These are phyloP conservation scores for Plectropomus leopardus DNA, from an alignment of 2,113 vertebrate genomes.

Conservation along the genomic window DNA sequence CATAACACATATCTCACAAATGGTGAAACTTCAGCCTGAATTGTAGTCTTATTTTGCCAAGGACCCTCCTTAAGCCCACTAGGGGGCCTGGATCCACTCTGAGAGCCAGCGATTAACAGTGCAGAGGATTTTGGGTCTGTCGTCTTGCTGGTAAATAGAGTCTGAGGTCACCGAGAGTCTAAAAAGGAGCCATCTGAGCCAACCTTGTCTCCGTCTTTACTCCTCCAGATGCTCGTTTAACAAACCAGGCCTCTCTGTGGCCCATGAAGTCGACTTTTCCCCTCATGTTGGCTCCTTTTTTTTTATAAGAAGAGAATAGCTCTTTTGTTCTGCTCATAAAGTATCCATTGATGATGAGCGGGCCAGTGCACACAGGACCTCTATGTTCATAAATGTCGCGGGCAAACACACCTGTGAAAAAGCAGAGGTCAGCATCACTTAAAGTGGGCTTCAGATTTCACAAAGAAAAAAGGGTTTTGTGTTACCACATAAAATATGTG, in stretches of 20 bases:
- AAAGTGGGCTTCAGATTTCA: slow-evolving; percentile 14
- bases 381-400: slow-evolving; percentile 65
- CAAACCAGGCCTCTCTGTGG: not conserved
- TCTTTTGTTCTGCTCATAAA: slow-evolving; percentile 65
- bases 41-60: not conserved
- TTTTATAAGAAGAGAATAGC: slow-evolving; percentile 30
- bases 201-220: not conserved
- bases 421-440: slow-evolving; percentile 13
- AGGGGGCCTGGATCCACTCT: slow-evolving; percentile 4
- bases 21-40: not conserved
- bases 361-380: slow-evolving; percentile 32
- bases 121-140: not conserved
- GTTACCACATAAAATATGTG: too few relatives aligned
- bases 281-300: not conserved
- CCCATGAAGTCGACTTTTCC: not conserved
- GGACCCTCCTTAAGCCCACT: slow-evolving; percentile 6
- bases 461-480: not conserved
- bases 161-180: slow-evolving; percentile 22
- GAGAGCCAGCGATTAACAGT: not conserved
- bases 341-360: slow-evolving; percentile 54
- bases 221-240: slow-evolving; percentile 32
- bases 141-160: slow-evolving; percentile 12
- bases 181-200: slow-evolving; percentile 12
- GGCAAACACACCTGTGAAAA: slow-evolving; percentile 60
- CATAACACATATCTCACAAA: not conserved